These are phyloP conservation scores for Apantesis nais DNA, from an alignment of 2,888 invertebrate species.

Conservation along the genomic window DNA sequence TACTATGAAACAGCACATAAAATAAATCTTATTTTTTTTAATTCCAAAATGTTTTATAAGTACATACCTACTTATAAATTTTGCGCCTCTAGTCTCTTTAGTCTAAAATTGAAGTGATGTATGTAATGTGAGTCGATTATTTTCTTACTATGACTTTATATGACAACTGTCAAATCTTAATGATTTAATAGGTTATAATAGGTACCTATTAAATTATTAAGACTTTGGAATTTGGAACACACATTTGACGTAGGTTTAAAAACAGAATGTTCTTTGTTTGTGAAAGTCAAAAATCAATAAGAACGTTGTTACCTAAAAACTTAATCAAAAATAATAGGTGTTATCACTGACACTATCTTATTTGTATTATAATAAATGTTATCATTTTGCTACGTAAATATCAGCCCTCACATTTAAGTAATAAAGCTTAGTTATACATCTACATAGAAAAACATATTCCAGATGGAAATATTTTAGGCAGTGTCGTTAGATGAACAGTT, in stretches of 20 bases:
- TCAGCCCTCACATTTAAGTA: neutral
- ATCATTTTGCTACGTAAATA: neutral
- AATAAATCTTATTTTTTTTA: too few relatives aligned
- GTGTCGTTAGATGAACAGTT: neutral
- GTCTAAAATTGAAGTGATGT: too few relatives aligned
- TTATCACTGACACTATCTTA: slow-evolving; percentile 1
- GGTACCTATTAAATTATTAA: too few relatives aligned
- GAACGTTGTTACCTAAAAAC: neutral
- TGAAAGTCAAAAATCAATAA: neutral
- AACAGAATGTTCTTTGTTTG: neutral
- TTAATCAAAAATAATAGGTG: neutral
- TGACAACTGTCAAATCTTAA: too few relatives aligned
- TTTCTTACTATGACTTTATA: too few relatives aligned
- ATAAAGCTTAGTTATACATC: neutral
- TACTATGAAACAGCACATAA: too few relatives aligned
- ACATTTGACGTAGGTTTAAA: neutral
- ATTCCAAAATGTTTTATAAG: too few relatives aligned
- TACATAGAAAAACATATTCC: neutral
- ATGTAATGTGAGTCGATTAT: too few relatives aligned
- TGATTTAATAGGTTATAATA: too few relatives aligned
- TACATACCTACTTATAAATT: too few relatives aligned
- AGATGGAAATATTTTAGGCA: neutral
- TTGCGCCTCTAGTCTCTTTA: too few relatives aligned
- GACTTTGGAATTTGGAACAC: neutral
- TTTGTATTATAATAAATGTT: neutral